phyloP scores from a whole-genome alignment of 1,140 invertebrate genomes.

The Caenorhabditis latens region DNA sequence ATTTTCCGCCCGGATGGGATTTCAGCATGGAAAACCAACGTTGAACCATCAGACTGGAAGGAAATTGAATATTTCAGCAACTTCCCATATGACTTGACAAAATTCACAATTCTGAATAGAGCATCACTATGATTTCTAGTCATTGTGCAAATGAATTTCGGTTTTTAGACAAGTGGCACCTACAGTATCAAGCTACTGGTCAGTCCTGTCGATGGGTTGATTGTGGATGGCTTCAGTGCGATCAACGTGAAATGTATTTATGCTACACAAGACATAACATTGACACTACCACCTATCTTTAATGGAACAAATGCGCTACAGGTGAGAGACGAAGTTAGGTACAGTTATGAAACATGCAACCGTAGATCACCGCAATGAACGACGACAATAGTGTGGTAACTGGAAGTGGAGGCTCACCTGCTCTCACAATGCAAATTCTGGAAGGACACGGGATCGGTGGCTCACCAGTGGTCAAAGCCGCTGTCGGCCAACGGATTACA shows the following conservation, averaged over 20 bases:
- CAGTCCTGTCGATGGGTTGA: slow-evolving; percentile 60
- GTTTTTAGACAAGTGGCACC: slow-evolving; percentile 47
- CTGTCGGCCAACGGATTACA: slow-evolving; percentile 66
- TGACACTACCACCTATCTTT: slow-evolving; percentile 59
- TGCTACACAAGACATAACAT: slow-evolving; percentile 61
- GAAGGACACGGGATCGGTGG: slow-evolving; percentile 66
- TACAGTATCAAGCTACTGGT: slow-evolving; percentile 62
- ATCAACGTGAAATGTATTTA: slow-evolving; percentile 62
- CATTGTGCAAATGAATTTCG: not conserved
- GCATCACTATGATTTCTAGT: not conserved
- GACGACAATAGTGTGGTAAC: slow-evolving; percentile 62
- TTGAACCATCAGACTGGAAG: slow-evolving; percentile 45
- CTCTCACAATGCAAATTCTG: slow-evolving; percentile 63
- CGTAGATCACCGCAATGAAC: slow-evolving; percentile 25
- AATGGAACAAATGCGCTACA: slow-evolving; percentile 58
- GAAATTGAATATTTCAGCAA: slow-evolving; percentile 28
- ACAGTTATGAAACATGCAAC: not conserved
- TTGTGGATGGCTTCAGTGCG: slow-evolving; percentile 64
- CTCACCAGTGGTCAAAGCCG: slow-evolving; percentile 54
- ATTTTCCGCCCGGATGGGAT: slow-evolving; percentile 2
- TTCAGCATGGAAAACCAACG: not conserved
- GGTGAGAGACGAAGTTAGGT: too few relatives aligned
- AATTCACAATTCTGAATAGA: not conserved
- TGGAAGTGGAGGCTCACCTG: slow-evolving; percentile 60
- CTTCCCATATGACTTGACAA: not conserved